phyloP scores from a whole-genome alignment of 2,797 vertebrate species.

The Sandelia bainsii region DNA sequence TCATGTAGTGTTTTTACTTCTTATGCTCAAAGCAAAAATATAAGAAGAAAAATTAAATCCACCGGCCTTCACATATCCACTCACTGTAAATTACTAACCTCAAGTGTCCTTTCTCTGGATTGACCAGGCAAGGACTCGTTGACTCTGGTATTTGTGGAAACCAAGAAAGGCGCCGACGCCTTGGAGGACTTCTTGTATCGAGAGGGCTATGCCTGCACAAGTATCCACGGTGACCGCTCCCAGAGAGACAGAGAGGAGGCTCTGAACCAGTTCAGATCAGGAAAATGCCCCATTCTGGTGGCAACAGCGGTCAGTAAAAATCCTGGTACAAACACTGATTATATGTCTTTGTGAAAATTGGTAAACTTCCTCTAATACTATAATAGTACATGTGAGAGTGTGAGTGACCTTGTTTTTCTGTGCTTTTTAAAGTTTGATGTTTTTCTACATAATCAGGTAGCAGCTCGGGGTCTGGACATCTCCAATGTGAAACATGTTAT shows the following conservation, averaged over 20 bases:
- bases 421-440: neutral
- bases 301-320: conserved; percentile 91
- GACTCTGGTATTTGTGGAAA: conserved; percentile 97
- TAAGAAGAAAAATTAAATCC: neutral
- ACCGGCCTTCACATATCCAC: neutral
- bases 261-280: conserved; percentile 95
- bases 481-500: conserved; percentile 97
- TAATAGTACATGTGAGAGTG: neutral
- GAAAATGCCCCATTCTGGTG: conserved; percentile 95
- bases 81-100: neutral
- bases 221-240: conserved; percentile 96
- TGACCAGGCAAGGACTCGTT: conserved; percentile 92
- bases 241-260: conserved; percentile 97
- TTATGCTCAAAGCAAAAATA: neutral
- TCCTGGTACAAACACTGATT: neutral
- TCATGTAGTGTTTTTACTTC: neutral
- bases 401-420: neutral
- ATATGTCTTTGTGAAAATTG: neutral
- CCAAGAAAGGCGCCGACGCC: conserved; percentile 96
- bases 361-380: no score
- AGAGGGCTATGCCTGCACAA: conserved; percentile 96
- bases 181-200: conserved; percentile 94
- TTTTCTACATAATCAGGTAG: conserved; percentile 83
- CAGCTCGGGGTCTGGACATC: conserved; percentile 92
- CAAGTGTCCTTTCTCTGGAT: neutral